Base-by-base conservation (phyloP, 2,797 vertebrate species). In the Lycodopsis pacificus region DNA sequence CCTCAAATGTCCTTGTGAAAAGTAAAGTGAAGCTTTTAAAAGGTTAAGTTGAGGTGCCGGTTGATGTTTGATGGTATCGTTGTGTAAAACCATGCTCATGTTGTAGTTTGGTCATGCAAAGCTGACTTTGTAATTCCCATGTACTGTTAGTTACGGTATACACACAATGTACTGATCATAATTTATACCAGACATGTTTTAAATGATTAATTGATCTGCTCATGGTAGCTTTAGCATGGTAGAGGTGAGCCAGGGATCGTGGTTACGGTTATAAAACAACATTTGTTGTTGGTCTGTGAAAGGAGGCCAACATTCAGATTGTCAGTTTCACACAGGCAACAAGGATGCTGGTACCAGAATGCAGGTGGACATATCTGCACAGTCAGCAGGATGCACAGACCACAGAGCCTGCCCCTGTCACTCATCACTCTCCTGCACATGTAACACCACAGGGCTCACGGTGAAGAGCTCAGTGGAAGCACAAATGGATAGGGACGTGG, bases 1-100 rank as follows among this genome's bases (percentile, higher is more conserved):
- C 51, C 40, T 66, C 22, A 73, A 22, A 54, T 20, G 7, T 66
- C 27, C 17, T 22, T 4, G 25, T 38, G 65, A 57, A 77, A 57
- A 8, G 57, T 30, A 36, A 15, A 8, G 57, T 30, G 30, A 15
- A 44, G 49, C 40, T 58, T 36, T 10, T 7, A 40, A 82, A 17
- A 14, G 53, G 44, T 32, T 36, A 27, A 20, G 11, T 20, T 17
- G 17, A 59, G 53, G 38, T 17, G 20, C 36, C n/a, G 17, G 34
- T 19, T 53, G 9, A 66, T 9, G 11, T 20, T 48, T 53, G 48
- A 3, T 11, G 36, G 20, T 6, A 4, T 71, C 2, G 32, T 49
- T 34, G 7, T 1, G 1, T 34, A 36, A n/a, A 67, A 74, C 20
- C 42, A n/a, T 51, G 42, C 53, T 25, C 32, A 13, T 10, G 64